These are phyloP conservation scores for Corythaixoides concolor DNA, from an alignment of 2,113 vertebrate species.

Conservation along the genomic window DNA sequence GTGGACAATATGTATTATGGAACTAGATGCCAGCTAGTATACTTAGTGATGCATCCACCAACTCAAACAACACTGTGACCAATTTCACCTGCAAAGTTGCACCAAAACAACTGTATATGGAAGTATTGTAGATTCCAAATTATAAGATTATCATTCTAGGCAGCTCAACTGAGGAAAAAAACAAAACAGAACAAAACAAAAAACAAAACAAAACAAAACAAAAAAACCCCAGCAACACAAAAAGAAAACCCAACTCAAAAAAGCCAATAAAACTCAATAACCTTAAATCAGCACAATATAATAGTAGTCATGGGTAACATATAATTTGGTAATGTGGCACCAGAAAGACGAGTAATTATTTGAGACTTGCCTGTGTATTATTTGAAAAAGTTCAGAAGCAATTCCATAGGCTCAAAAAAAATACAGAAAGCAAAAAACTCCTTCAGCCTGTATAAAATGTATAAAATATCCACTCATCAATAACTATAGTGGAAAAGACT, in stretches of 20 bases:
- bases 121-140: neutral
- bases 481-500: neutral
- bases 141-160: no score
- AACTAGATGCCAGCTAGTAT: neutral
- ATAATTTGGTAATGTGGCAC: neutral
- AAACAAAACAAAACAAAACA: neutral
- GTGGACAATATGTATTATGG: neutral
- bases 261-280: neutral
- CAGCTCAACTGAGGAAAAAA: neutral
- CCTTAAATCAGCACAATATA: neutral
- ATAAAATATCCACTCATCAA: neutral
- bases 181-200: neutral
- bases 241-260: neutral
- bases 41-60: neutral
- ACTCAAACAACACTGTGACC: neutral
- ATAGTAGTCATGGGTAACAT: accelerated
- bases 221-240: neutral
- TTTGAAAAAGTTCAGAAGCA: neutral
- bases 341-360: neutral
- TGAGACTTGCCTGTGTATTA: neutral
- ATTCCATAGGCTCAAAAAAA: neutral
- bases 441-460: neutral
- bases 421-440: neutral
- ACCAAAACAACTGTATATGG: neutral
- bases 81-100: neutral